Evolutionary conservation across 2,797 vertebrate species (phyloP).

Genomic region (Darevskia mixta): DNA sequence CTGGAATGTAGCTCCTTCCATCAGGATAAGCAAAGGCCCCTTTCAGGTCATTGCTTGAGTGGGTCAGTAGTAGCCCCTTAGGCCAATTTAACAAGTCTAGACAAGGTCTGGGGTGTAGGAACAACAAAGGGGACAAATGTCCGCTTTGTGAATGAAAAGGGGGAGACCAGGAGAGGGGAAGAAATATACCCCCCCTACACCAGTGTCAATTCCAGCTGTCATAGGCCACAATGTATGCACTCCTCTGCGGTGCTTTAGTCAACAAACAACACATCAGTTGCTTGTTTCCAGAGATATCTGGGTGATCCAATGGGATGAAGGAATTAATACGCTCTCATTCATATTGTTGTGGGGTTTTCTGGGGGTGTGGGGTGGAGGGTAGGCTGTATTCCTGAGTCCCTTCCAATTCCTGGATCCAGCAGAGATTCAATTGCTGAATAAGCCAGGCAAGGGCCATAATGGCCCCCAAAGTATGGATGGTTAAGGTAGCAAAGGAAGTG

Average conservation of each 20-base stretch:
- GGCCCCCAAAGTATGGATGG: too few species aligned
- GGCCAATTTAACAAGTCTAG: slow-evolving; percentile 26
- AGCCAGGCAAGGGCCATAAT: too few species aligned
- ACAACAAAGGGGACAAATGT: not conserved
- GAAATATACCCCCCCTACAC: not conserved
- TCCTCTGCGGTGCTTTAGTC: not conserved
- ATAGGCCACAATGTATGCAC: not conserved
- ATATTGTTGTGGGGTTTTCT: not conserved
- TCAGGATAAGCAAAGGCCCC: slow-evolving; percentile 38
- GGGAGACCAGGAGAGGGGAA: fast-evolving
- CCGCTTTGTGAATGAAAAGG: not conserved
- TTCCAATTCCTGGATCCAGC: too few species aligned
- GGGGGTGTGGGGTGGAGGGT: too few species aligned
- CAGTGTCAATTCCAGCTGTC: not conserved
- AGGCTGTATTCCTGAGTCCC: too few species aligned
- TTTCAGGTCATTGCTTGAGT: slow-evolving; percentile 68
- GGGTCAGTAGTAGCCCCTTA: slow-evolving; percentile 33
- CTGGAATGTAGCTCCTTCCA: slow-evolving; percentile 1
- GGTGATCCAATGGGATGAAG: not conserved
- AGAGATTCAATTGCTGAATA: too few species aligned
- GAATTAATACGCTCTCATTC: not conserved
- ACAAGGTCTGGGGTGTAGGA: not conserved
- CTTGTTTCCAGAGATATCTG: not conserved
- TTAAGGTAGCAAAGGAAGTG: too few species aligned
- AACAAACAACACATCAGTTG: not conserved